Base-by-base conservation (phyloP, 2,888 invertebrate genomes). In the Drosophila mimica region DNA sequence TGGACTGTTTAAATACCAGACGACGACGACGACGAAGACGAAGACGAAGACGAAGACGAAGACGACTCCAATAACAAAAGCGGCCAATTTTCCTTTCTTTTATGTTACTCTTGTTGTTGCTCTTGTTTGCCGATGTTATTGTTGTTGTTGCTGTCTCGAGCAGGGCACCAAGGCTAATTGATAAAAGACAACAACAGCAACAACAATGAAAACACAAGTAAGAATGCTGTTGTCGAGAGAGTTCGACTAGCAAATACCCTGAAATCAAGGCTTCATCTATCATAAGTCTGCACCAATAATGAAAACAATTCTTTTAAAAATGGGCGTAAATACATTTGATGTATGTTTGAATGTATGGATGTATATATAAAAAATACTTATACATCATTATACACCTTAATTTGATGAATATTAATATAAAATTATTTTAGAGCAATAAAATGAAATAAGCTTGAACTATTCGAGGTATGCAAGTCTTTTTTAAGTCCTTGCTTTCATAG, bases 111-210 rank as follows among this genome's bases (percentile, higher is more conserved):
- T 53, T 57, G 66, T 40, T 64, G 51, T 54, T 60, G 56, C 56
- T 56, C 25, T 36, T 53, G 53, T 25, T 34, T 25, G 34, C 34
- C 9, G 53, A 9, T 53, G 53, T 64, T 79, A 65, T 60, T 57
- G 40, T 66, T 30, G 54, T 60, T 67, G 52, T 62, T 76, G 74
- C 53, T 81, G 77, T 51, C 48, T 78, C 61, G 65, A 69, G 73
- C 70, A 78, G 60, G 65, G 80, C 75, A 81, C 89, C 91, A 89
- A 91, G 89, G 90, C 90, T 88, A 90, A 90, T 91, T 90, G 90
- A 90, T 87, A 88, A 88, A 81, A 77, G 67, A 73, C 75, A 75
- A 63, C 54, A 65, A 43, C 34, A 57, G 36, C 38, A 58, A 54
- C 34, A 52, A 38, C 36, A 52, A 33, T 33, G 63, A 36, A 46